phyloP scores from a whole-genome alignment of 2,888 invertebrate species.

The Drosophila engyochracea region DNA sequence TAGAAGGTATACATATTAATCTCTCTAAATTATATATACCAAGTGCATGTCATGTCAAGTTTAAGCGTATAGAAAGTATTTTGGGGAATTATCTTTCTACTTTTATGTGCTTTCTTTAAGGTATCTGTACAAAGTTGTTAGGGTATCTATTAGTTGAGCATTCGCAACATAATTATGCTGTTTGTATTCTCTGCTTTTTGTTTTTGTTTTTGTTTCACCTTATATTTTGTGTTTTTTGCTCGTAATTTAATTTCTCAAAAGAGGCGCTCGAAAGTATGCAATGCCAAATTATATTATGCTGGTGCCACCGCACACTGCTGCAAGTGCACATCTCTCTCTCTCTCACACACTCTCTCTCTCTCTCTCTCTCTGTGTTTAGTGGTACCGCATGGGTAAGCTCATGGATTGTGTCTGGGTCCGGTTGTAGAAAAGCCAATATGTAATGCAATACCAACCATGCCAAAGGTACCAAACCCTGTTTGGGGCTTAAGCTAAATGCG shows the following conservation, averaged over 20 bases:
- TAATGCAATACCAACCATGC: conserved; percentile 28
- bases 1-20: background rate
- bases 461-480: conserved; percentile 18
- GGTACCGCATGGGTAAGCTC: background rate
- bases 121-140: background rate
- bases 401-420: background rate
- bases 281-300: conserved; percentile 72
- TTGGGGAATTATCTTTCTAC: too few species aligned
- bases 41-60: background rate
- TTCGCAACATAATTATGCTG: background rate
- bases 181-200: conserved; percentile 8
- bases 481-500: conserved; percentile 23
- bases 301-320: conserved; percentile 9
- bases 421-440: conserved; percentile 14
- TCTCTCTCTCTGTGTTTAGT: background rate
- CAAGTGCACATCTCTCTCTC: background rate
- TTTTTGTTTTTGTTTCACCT: background rate
- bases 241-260: conserved; percentile 65
- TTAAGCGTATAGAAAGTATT: background rate
- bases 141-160: conserved; percentile 20
- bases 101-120: background rate
- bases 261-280: conserved; percentile 71
- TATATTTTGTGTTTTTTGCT: conserved; percentile 14
- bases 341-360: too few species aligned
- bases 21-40: background rate